Evolutionary conservation across 2,113 vertebrate genomes (phyloP), one percentile per base, ranked within the genome.

Genomic region (Eudyptes chrysolophus): DNA sequence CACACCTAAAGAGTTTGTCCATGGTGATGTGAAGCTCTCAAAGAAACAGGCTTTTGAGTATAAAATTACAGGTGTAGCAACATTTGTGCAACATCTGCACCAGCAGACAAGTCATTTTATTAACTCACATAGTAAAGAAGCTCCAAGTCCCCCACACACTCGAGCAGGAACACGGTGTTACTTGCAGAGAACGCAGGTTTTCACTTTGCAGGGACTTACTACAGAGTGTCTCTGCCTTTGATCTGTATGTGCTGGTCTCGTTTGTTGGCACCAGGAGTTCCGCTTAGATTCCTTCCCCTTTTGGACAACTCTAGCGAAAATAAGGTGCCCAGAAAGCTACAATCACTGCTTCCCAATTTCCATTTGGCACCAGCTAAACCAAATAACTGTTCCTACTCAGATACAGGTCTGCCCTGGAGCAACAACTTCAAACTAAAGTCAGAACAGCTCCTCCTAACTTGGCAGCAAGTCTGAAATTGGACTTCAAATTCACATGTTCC

Each of bases 111-210:
- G 27, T 25, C 2, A 61, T 60, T 92, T 90, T 44, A 77, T 14
- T 52, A 42, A 77, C 14, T 49, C 27, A 15, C 5, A 4, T 1
- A 42, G 34, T 25, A 74, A 80, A 86, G 46, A 44, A 89, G 34
- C 58, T 74, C 44, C 24, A 48, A 68, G 57, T 21, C 5, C 12
- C 27, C 11, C 12, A 15, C 19, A 29, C 1, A 0, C 11, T 52
- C 0, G 0, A 75, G 57, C 9, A 61, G 46, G 32, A 91, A 52
- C 16, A n/a, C 0, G 0, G 29, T 38, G 61, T 19, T 79, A 71
- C 51, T 58, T 25, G 29, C 64, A 68, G 34, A n/a, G 18, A 89
- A 78, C 27, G 26, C 21, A 66, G 29, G 38, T 75, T 94, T 82
- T 71, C 26, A 17, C 3, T 57, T 62, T 51, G 26, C 16, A 55